These are phyloP conservation scores for Myotis myotis DNA, from an alignment of 2,797 vertebrate species.

Conservation along the genomic window DNA sequence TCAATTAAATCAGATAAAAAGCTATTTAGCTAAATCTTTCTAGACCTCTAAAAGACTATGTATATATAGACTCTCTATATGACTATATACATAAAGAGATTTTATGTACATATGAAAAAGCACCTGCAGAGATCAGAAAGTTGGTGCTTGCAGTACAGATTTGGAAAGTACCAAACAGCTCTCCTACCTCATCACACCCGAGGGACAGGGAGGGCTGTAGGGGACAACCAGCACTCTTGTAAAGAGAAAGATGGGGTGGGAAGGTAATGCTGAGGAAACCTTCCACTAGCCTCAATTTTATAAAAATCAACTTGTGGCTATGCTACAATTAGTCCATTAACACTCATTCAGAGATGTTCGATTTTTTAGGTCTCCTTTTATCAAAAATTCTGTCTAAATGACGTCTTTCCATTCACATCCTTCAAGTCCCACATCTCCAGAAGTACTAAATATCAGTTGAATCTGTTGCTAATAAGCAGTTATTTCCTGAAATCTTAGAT, in stretches of 20 bases:
- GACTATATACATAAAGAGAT: not conserved
- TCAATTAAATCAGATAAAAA: not conserved
- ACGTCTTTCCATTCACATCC: not conserved
- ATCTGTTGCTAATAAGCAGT: not conserved
- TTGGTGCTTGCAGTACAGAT: not conserved
- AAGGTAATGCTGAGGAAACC: not conserved
- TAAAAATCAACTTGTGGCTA: not conserved
- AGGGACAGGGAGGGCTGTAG: not conserved
- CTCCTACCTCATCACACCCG: not conserved
- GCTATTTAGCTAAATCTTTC: not conserved
- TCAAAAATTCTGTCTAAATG: constrained; percentile 6
- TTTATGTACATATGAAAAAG: not conserved
- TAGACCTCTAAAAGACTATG: not conserved
- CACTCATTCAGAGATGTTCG: not conserved
- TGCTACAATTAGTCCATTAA: not conserved
- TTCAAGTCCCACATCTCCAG: not conserved
- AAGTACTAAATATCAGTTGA: not conserved
- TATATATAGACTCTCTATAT: not conserved
- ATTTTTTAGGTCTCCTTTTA: not conserved
- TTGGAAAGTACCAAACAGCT: not conserved
- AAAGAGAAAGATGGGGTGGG: not conserved
- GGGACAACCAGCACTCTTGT: not conserved
- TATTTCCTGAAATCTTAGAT: not conserved
- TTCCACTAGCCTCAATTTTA: not conserved
- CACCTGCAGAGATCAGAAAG: not conserved